A percentile compares a stretch with the other conserved stretches of the same genome.
phyloP scores from a whole-genome alignment of 2,888 invertebrate genomes.

The Cordilura impudica region DNA sequence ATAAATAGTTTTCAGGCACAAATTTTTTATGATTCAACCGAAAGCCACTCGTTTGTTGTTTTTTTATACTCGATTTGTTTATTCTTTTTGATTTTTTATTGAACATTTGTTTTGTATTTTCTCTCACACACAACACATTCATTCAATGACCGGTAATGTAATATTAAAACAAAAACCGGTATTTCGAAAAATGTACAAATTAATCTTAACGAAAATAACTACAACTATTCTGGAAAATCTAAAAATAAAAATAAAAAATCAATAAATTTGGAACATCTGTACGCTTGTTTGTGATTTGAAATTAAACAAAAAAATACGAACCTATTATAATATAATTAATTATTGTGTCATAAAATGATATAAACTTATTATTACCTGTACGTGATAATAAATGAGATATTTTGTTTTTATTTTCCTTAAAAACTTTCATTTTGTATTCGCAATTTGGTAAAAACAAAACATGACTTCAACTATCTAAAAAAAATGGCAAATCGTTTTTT shows the following conservation, averaged over 20 bases:
- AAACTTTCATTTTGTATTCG: neutral
- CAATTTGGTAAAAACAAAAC: neutral
- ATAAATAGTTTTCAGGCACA: neutral
- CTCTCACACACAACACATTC: neutral
- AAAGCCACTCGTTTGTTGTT: neutral
- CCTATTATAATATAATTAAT: neutral
- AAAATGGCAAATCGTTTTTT: neutral
- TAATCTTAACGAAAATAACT: neutral
- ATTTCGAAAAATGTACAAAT: neutral
- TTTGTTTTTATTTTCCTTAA: neutral
- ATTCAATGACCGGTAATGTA: neutral
- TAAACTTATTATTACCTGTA: neutral
- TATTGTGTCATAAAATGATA: neutral
- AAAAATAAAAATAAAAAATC: neutral
- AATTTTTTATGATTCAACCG: neutral
- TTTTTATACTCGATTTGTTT: neutral
- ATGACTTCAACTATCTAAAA: neutral
- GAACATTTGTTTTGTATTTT: neutral
- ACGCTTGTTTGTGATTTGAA: neutral
- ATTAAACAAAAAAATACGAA: neutral
- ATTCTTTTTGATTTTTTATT: neutral
- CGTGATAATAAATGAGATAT: neutral
- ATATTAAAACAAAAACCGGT: neutral
- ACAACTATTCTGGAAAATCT: neutral
- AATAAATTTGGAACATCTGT: neutral